Base-by-base conservation (phyloP, 2,888 invertebrate species). In the Spicauda simplicius region DNA sequence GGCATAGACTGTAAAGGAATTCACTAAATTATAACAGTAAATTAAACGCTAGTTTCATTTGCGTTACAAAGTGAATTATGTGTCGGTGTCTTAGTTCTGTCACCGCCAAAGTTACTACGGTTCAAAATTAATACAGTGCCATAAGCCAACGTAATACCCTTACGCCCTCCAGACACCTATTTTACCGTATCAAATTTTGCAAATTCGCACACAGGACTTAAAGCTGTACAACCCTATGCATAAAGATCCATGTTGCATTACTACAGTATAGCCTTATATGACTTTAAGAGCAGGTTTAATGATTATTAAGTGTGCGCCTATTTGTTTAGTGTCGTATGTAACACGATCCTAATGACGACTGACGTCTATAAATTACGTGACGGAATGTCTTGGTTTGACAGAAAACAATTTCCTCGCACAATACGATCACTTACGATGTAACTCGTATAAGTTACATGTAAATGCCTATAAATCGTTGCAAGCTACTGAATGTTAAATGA, bases 121-220 rank as follows among this genome's bases (percentile, higher is more conserved):
- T 92, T 91, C 91, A 92, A 91, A 93, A 93, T 93, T 92, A 92
- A 93, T 93, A 92, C 92, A 91, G 86, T 88, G 86, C 91, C 91
- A 92, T 93, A 93, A 92, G 91, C 90, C 89, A 86, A 82, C 88
- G 86, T 85, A 91, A 92, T 90, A 88, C 91, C 85, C 80, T 80
- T 78, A 80, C 81, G 77, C 80, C 79, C 80, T 82, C 79, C 75
- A 86, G 83, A 85, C 87, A 87, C 82, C 86, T 88, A 89, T 76
- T 88, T 87, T 82, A 82, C 87, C 79, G 88, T 87, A 87, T 91
- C 92, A 91, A 91, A 90, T 88, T 91, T 89, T 84, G 80, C 80
- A 71, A 64, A 73, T 70, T 45, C 12, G 14, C n/a, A 0, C 79
- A 80, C 45, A 8, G 66, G 14, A 85, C 71, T 76, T 54, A 68